Evolutionary conservation across 2,113 vertebrate genomes (phyloP).

Genomic region (Oncorhynchus keta): DNA sequence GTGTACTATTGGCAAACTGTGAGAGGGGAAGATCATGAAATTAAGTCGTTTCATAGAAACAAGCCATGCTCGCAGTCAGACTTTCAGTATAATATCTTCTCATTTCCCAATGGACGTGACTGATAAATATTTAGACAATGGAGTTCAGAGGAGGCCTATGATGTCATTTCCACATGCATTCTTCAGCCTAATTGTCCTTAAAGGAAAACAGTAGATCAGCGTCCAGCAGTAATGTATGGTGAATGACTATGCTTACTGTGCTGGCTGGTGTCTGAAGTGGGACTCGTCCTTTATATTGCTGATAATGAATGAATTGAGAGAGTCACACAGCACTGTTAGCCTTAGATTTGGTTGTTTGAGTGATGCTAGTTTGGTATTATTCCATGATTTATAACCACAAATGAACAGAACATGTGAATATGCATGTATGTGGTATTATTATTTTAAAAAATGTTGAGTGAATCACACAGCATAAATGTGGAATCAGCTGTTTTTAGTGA

Average conservation of each 20-base stretch:
- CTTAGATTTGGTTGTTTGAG: neutral
- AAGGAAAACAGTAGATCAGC: neutral
- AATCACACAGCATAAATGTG: too few relatives aligned
- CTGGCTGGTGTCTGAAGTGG: neutral
- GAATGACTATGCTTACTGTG: neutral
- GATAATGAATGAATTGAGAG: neutral
- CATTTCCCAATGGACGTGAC: neutral
- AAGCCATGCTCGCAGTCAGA: neutral
- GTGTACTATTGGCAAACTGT: too few relatives aligned
- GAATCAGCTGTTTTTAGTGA: too few relatives aligned
- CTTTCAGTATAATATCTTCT: neutral
- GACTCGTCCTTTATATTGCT: neutral
- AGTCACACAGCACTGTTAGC: neutral
- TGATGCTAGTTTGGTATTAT: neutral
- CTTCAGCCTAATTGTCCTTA: neutral
- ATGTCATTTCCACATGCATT: neutral
- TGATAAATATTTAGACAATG: neutral
- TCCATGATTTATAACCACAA: too few relatives aligned
- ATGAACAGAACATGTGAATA: neutral
- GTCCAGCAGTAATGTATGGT: neutral
- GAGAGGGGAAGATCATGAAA: too few relatives aligned
- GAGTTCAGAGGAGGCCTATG: neutral
- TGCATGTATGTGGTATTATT: too few relatives aligned
- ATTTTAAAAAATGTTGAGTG: too few relatives aligned
- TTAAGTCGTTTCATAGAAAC: neutral